Percentiles rank a stretch among this genome's conserved stretches.
phyloP scores from a whole-genome alignment of 2,888 invertebrate species.

The Netelia virgata region DNA sequence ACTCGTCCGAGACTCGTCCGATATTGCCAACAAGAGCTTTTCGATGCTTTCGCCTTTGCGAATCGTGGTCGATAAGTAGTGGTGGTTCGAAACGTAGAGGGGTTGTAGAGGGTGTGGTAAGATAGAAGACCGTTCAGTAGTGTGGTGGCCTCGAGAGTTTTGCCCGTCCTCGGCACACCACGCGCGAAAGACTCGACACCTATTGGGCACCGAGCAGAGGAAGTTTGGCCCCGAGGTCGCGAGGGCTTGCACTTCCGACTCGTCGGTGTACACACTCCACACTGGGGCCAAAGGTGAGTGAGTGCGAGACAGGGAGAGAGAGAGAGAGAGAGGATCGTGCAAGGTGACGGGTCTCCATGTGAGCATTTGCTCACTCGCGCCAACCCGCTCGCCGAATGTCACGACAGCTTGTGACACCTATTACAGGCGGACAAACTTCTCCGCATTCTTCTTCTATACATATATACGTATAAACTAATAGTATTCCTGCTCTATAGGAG shows the following conservation, averaged over 20 bases:
- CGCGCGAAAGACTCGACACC: constrained; percentile 45
- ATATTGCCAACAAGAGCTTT: constrained; percentile 44
- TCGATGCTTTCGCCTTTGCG: constrained; percentile 12
- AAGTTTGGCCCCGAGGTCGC: constrained; percentile 64
- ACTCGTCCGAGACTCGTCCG: constrained; percentile 29
- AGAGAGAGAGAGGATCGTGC: constrained; percentile 52
- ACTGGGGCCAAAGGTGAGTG: constrained; percentile 59
- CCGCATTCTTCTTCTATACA: constrained; percentile 45
- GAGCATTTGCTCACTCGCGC: constrained; percentile 40
- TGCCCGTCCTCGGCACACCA: not conserved
- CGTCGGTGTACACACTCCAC: constrained; percentile 39
- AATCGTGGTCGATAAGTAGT: not conserved
- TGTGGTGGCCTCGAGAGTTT: constrained; percentile 44
- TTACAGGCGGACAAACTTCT: constrained; percentile 61
- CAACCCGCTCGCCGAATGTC: constrained; percentile 49
- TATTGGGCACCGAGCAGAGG: constrained; percentile 63
- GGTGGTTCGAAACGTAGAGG: constrained; percentile 9
- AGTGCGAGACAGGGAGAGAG: constrained; percentile 55
- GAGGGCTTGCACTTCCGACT: constrained; percentile 57
- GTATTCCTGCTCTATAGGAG: not conserved
- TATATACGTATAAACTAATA: not conserved
- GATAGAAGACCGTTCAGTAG: not conserved
- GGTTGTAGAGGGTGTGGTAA: not conserved
- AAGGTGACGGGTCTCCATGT: constrained; percentile 62
- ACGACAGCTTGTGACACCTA: constrained; percentile 67